Conservation (phyloP, 2,888 invertebrate genomes). For the Sipha maydis region DNA sequence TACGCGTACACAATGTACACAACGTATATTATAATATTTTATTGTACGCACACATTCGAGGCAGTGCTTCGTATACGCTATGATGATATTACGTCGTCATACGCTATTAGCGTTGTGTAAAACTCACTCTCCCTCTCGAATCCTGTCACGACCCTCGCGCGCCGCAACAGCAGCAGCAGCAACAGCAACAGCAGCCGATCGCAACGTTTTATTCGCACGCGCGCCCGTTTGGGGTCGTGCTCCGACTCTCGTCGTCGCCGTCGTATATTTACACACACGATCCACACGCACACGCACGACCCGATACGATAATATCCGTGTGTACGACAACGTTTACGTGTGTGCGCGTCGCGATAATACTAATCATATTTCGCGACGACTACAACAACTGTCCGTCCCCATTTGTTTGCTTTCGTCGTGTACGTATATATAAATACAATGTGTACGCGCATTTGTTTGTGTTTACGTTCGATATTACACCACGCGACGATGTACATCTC, state of each 20-base stretch:
- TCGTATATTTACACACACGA: background rate
- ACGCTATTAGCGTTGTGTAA: slow-evolving; percentile 25
- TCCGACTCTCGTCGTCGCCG: background rate
- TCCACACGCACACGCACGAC: background rate
- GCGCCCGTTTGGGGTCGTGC: slow-evolving; percentile 13
- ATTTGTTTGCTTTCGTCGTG: slow-evolving; percentile 14
- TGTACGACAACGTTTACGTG: background rate
- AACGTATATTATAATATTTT: no score
- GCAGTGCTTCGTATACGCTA: no score
- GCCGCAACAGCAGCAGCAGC: background rate
- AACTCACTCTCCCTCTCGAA: slow-evolving; percentile 5
- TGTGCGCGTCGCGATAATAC: slow-evolving; percentile 12
- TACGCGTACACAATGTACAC: background rate
- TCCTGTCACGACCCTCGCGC: slow-evolving; percentile 18
- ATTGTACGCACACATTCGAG: no score
- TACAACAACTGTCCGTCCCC: slow-evolving; percentile 17
- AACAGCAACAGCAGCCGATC: background rate
- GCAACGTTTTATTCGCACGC: slow-evolving; percentile 44
- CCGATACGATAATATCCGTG: background rate
- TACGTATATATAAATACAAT: background rate
- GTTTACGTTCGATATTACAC: slow-evolving; percentile 10
- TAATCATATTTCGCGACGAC: slow-evolving; percentile 55
- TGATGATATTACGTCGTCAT: slow-evolving; percentile 13
- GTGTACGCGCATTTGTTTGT: background rate
- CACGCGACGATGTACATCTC: background rate